These are phyloP conservation scores for Poeciliopsis turneri DNA, from an alignment of 2,797 vertebrate genomes.

Conservation along the genomic window DNA sequence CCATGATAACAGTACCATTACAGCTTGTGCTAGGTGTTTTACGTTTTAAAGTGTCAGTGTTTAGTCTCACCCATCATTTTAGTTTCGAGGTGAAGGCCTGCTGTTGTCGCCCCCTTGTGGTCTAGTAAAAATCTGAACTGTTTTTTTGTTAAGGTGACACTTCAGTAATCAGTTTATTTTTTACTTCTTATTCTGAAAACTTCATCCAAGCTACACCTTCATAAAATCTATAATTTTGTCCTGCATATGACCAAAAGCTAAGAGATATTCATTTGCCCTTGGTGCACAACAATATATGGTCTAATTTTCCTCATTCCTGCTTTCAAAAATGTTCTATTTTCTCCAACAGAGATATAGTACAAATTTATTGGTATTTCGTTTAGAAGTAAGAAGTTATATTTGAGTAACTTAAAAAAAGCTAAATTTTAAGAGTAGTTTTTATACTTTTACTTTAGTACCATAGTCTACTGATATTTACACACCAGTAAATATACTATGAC, in stretches of 20 bases:
- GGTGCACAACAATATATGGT: background rate
- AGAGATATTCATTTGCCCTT: background rate
- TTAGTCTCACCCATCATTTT: background rate
- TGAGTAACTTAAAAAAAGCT: no score
- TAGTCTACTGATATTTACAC: no score
- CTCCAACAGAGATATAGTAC: background rate
- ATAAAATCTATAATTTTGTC: background rate
- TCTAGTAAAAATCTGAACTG: background rate
- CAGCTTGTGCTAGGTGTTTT: background rate
- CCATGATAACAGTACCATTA: no score
- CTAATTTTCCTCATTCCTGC: background rate
- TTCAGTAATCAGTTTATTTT: background rate
- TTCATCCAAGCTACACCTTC: background rate
- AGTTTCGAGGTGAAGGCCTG: background rate
- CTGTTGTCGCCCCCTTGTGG: conserved; percentile 1
- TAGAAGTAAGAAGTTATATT: no score
- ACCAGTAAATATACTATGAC: no score
- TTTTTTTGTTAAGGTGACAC: background rate
- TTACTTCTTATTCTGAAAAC: background rate
- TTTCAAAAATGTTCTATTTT: background rate
- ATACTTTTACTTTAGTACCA: no score
- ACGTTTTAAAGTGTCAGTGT: background rate
- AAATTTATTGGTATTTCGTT: background rate
- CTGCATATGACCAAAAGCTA: background rate
- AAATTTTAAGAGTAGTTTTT: no score